phyloP scores from a whole-genome alignment of 2,797 vertebrate species.

The Clarias laeviceps region DNA sequence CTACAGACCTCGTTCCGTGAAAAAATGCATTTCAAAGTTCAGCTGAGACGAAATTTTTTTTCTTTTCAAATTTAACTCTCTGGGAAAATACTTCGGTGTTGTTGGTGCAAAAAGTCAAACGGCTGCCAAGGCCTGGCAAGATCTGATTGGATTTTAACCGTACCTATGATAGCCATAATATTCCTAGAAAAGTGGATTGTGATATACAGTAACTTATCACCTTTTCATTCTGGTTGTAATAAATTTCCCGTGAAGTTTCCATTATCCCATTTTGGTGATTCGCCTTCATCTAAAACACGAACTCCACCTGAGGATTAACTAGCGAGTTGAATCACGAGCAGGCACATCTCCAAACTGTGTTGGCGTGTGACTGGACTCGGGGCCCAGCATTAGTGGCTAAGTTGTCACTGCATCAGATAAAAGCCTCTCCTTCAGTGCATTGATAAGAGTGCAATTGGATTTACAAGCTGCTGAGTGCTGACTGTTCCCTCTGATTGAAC shows the following conservation, averaged over 20 bases:
- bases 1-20: no score
- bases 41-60: no score
- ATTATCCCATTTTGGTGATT: background rate
- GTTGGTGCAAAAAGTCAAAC: no score
- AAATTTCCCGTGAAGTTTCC: background rate
- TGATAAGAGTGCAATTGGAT: background rate
- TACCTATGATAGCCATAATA: background rate
- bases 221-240: background rate
- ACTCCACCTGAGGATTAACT: background rate
- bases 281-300: background rate
- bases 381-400: constrained; percentile 1
- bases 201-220: background rate
- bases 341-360: background rate
- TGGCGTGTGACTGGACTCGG: background rate
- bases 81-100: no score
- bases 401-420: constrained; percentile 7
- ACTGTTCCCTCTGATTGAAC: constrained; percentile 21
- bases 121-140: no score
- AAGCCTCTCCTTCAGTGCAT: background rate
- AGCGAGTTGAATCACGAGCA: background rate
- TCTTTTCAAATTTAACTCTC: no score
- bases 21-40: no score
- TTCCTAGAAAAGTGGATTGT: background rate
- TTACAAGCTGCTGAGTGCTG: constrained; percentile 18
- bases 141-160: background rate